Conservation (phyloP, 2,113 vertebrate species). For the Nycticebus coucang region DNA sequence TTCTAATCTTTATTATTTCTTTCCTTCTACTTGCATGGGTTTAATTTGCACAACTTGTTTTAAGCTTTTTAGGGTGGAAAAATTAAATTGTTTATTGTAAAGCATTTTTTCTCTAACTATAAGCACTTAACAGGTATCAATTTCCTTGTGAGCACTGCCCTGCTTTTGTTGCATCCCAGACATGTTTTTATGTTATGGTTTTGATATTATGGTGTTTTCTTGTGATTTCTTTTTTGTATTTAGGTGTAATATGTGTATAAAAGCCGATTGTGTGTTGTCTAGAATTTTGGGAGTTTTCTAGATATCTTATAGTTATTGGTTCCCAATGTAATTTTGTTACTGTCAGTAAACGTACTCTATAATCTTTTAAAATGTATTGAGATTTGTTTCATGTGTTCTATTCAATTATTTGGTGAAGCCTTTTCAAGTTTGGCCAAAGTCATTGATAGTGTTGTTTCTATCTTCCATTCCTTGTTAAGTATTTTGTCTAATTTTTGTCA, state of each 20-base stretch:
- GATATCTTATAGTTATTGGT: neutral
- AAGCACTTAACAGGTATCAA: neutral
- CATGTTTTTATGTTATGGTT: neutral
- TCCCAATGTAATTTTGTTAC: neutral
- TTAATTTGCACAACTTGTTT: neutral
- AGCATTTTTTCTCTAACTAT: neutral
- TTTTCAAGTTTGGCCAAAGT: neutral
- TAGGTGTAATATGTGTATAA: neutral
- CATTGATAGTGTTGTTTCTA: neutral
- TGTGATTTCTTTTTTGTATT: slow-evolving; percentile 11
- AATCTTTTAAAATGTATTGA: slow-evolving; percentile 35
- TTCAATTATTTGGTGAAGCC: neutral
- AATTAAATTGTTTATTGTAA: slow-evolving; percentile 30
- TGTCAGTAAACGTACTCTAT: neutral
- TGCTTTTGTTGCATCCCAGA: neutral
- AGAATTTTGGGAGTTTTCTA: neutral
- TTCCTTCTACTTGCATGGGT: neutral
- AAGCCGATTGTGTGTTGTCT: neutral
- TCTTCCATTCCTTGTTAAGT: neutral
- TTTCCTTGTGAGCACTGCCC: neutral
- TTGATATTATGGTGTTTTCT: neutral
- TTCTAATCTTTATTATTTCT: slow-evolving; percentile 24
- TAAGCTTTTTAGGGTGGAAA: slow-evolving; percentile 29
- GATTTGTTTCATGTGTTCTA: neutral
- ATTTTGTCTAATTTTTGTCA: neutral